These are phyloP conservation scores for Piaya cayana DNA, from an alignment of 2,113 vertebrate species.

Conservation along the genomic window DNA sequence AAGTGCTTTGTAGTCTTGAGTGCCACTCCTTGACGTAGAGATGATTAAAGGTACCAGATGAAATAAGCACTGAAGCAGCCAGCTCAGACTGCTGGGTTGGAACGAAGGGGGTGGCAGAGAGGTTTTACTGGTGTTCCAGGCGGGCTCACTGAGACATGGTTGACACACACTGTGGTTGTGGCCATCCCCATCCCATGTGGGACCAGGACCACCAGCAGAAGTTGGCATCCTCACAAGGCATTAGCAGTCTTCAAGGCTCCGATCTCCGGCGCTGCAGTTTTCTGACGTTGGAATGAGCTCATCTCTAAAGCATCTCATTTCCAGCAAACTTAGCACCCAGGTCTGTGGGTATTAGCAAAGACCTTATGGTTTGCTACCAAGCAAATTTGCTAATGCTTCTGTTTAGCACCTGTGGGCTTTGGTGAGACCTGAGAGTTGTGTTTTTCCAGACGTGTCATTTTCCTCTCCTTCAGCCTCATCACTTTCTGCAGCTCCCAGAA, in stretches of 20 bases:
- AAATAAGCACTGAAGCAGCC: neutral
- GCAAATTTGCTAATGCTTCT: neutral
- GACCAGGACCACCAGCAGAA: neutral
- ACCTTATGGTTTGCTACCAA: neutral
- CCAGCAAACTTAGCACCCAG: neutral
- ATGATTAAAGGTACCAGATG: neutral
- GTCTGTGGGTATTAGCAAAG: neutral
- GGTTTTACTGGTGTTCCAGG: neutral
- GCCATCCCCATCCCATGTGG: neutral
- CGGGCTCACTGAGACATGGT: neutral
- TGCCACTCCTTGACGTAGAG: neutral
- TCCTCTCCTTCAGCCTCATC: neutral
- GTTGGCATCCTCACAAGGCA: rapidly evolving
- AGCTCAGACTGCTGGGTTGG: no score
- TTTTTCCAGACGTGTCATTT: neutral
- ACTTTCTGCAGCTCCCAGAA: no score
- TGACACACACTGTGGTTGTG: neutral
- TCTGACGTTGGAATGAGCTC: rapidly evolving
- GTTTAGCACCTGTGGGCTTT: neutral
- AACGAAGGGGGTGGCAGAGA: rapidly evolving
- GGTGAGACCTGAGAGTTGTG: neutral
- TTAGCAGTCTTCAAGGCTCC: neutral
- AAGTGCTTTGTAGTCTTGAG: neutral
- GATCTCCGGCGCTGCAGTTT: rapidly evolving
- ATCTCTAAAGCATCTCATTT: neutral